Conservation (phyloP, 1,140 invertebrate genomes). For the Drosophila navojoa region DNA sequence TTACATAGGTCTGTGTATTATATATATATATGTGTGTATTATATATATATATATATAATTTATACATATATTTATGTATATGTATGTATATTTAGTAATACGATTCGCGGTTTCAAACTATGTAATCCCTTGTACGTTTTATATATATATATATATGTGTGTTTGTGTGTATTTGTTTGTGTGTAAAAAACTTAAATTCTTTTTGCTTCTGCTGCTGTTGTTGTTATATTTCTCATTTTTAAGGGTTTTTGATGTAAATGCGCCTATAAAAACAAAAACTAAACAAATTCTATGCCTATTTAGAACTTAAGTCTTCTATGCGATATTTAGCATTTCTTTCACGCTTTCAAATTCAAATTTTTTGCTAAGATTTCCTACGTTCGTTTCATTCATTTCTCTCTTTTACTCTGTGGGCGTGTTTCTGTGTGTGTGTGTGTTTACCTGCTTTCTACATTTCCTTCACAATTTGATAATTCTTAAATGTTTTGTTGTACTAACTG, state of each 20-base stretch:
- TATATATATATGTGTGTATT: conserved; percentile 45
- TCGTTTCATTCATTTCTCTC: conserved; percentile 22
- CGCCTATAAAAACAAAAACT: conserved; percentile 56
- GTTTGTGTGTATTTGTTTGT: conserved; percentile 26
- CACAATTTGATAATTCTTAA: conserved; percentile 18
- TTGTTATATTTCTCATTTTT: conserved; percentile 48
- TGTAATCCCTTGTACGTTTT: conserved; percentile 78
- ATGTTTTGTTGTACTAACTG: conserved; percentile 52
- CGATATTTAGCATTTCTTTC: conserved; percentile 40
- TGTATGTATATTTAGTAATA: conserved; percentile 77
- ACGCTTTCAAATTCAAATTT: conserved; percentile 60
- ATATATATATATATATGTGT: conserved; percentile 43
- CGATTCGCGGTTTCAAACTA: conserved; percentile 81
- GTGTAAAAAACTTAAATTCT: conserved; percentile 49
- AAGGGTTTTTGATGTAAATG: conserved; percentile 59
- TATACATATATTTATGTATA: conserved; percentile 58
- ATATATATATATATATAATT: conserved; percentile 59
- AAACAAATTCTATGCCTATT: conserved; percentile 49
- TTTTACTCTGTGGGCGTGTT: conserved; percentile 7
- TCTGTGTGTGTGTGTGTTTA: conserved; percentile 52
- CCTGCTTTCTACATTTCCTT: conserved; percentile 60
- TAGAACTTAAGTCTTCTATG: conserved; percentile 44
- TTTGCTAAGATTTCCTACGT: conserved; percentile 57
- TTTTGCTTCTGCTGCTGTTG: conserved; percentile 19
- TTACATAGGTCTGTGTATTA: conserved; percentile 50